Base-by-base conservation (phyloP, 2,888 invertebrate genomes). In the Drosophila melanocephala region DNA sequence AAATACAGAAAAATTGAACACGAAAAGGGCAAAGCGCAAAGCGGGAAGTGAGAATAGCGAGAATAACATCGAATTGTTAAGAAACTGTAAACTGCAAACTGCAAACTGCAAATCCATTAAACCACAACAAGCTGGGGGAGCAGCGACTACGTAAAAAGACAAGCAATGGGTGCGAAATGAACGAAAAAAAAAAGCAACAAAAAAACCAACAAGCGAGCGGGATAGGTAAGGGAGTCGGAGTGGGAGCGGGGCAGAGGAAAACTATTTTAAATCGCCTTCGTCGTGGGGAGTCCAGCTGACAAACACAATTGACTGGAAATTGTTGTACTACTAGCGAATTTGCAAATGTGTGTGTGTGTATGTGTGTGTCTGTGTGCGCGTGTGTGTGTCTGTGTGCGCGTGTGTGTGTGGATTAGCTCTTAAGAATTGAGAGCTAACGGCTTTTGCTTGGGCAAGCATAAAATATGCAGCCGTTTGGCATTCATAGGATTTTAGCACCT, bases 41-140 rank as follows among this genome's bases (percentile, higher is more conserved):
- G 81, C 47, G 78, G 75, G 89, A 86, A 86, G 77, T 79, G 79
- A 81, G 47, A 79, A 77, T 79, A 76, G 78, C 89, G 90, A 86
- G 76, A 88, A 90, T 83, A 86, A 86, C 89, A 81, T 89, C 75
- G 87, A 81, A 87, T 84, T 89, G 87, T 90, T 90, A 87, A 87
- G 87, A 81, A 89, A 86, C 86, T 86, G 87, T 82, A 84, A 88
- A 90, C 86, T 86, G 87, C 85, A 84, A 88, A 90, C 87, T 89
- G 89, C 89, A 88, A 89, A 91, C 87, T 89, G 89, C 84, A 88
- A 89, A 91, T 91, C 91, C 90, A 91, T 88, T 91, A 91, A 88
- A 89, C 87, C 87, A 84, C 87, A 88, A 89, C 87, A 87, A 88
- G 87, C 75, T 70, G 39, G 64, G 77, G 75, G 71, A 64, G 53